phyloP scores from a whole-genome alignment of 2,888 invertebrate species.

The Cecidostiba fungosa region DNA sequence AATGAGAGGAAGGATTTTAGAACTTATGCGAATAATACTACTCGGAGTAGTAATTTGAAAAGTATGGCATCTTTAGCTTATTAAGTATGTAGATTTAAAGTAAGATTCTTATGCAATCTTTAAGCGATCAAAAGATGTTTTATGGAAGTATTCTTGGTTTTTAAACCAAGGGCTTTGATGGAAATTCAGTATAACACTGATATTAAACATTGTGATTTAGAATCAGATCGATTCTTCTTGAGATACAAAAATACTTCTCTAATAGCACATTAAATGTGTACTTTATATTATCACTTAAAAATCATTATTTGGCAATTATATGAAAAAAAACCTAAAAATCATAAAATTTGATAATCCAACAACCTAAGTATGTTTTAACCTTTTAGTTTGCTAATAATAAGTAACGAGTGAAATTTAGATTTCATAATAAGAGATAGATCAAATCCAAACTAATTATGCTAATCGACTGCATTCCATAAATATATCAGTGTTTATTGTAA shows the following conservation, averaged over 20 bases:
- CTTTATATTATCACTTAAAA: background rate
- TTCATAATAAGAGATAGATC: background rate
- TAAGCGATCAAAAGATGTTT: conserved; percentile 6
- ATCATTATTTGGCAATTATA: background rate
- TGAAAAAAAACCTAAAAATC: background rate
- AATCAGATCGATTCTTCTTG: background rate
- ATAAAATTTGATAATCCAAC: background rate
- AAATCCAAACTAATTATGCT: conserved; percentile 11
- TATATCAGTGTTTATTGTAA: background rate
- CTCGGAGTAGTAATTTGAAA: background rate
- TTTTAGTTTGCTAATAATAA: background rate
- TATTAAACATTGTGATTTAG: conserved; percentile 27
- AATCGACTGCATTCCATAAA: conserved; percentile 21
- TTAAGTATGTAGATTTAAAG: conserved; percentile 25
- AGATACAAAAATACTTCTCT: background rate
- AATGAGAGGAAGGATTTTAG: background rate
- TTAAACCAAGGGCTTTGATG: conserved; percentile 36
- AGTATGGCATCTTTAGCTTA: conserved; percentile 8
- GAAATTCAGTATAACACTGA: conserved; percentile 22
- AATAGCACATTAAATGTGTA: background rate
- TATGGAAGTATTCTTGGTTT: conserved; percentile 27
- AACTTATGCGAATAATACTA: background rate
- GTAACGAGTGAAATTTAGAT: background rate
- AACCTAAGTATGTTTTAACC: background rate
- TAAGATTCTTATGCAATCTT: conserved; percentile 40